Percentiles rank a stretch among this genome's conserved stretches.
Conservation (phyloP, 2,113 vertebrate genomes). For the Psittacula cyanocephala region DNA sequence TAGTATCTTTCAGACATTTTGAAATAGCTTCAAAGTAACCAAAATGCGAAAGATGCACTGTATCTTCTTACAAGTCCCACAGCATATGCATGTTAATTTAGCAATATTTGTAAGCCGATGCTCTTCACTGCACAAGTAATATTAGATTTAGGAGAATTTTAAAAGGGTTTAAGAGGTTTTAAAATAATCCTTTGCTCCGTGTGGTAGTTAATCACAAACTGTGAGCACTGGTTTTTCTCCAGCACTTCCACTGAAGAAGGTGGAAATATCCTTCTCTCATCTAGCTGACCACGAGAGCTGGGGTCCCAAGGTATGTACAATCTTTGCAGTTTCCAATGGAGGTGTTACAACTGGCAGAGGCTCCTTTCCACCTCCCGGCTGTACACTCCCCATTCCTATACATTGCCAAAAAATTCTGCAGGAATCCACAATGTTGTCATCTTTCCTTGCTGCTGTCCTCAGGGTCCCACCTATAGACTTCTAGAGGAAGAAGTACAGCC, state of each 20-base stretch:
- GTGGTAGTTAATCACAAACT: not conserved
- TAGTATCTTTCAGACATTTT: not conserved
- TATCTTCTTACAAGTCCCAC: not conserved
- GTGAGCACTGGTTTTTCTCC: not conserved
- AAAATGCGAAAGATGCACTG: not conserved
- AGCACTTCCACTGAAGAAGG: not conserved
- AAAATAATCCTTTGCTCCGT: not conserved
- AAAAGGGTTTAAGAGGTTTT: not conserved
- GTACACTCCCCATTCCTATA: not conserved
- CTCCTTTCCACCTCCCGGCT: not conserved
- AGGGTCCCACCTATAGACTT: not conserved
- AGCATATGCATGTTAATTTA: not conserved
- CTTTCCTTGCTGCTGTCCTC: not conserved
- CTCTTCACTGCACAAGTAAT: not conserved
- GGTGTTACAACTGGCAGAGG: not conserved
- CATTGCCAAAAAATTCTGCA: not conserved
- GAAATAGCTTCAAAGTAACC: not conserved
- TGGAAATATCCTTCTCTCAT: not conserved
- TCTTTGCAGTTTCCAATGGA: not conserved
- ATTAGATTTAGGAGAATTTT: not conserved
- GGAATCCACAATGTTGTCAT: not conserved
- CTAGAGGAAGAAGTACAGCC: not conserved
- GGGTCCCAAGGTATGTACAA: accelerated
- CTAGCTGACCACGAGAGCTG: not conserved
- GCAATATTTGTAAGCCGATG: not conserved